Evolutionary conservation across 1,140 invertebrate species (phyloP).

Genomic region (Cyclina sinensis): DNA sequence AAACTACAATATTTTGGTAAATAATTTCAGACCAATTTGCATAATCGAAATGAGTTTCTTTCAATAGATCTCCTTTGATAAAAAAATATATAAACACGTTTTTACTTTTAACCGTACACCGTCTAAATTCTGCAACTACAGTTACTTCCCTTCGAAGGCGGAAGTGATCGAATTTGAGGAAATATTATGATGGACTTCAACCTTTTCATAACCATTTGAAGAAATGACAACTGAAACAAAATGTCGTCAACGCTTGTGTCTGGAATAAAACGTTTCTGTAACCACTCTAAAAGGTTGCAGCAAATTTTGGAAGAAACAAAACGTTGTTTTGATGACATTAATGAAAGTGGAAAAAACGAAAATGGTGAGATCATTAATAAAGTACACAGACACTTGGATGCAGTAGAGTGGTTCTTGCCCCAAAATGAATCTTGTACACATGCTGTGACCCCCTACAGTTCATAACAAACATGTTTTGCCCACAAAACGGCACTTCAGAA

Average conservation of each 20-base stretch:
- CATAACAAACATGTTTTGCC: too few species aligned
- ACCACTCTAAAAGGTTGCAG: conserved; percentile 67
- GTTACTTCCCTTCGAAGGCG: neutral
- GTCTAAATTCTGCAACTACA: neutral
- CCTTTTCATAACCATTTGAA: conserved; percentile 8
- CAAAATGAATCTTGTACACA: too few species aligned
- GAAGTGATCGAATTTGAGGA: conserved; percentile 20
- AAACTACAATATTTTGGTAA: too few species aligned
- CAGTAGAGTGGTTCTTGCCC: too few species aligned
- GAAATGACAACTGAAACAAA: neutral
- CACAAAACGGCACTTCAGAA: too few species aligned
- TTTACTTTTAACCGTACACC: conserved; percentile 19
- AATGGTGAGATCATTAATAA: conserved; percentile 69
- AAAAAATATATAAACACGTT: too few species aligned
- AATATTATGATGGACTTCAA: conserved; percentile 39
- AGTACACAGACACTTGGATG: too few species aligned
- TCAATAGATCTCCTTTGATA: too few species aligned
- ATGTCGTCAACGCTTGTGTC: conserved; percentile 65
- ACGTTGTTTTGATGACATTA: conserved; percentile 76
- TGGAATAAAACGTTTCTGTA: conserved; percentile 71
- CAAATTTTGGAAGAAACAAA: conserved; percentile 74
- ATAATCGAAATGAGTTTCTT: too few species aligned
- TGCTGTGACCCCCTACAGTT: too few species aligned
- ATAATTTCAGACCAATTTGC: too few species aligned
- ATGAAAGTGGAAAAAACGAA: conserved; percentile 70